Evolutionary conservation across 2,797 vertebrate species (phyloP), one percentile per base, ranked within the genome.

Genomic region (Luscinia megarhynchos): DNA sequence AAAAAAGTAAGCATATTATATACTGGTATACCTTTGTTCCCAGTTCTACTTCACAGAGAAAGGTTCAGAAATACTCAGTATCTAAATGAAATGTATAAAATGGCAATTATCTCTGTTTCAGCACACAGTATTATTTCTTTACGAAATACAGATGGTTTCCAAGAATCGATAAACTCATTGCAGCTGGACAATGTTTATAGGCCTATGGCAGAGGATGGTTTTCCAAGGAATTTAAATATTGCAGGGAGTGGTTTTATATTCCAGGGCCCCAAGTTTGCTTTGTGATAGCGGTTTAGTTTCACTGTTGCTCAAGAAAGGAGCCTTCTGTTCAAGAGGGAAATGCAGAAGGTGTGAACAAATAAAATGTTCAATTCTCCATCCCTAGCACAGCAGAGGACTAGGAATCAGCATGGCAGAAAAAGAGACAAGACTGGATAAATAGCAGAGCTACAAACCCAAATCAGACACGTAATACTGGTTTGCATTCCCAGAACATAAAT

Each of bases 211-310:
- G 81, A 81, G 50, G 89, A 93, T 85, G 78, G 90, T 87, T 94
- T 97, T 83, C 90, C 89, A 91, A 95, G 79, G 92, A 95, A 95
- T 96, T 95, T 85, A 87, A 93, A 87, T 97, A 94, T 87, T 59
- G 90, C 91, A 85, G 87, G 87, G 87, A 95, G 76, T 2, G 62
- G 93, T 91, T 93, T 95, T 85, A 85, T 95, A 85, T 89, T 92
- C 34, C 93, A 84, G 92, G 92, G 91, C 69, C 84, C 51, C 69
- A 77, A 82, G 94, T 95, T 92, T 95, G 92, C 79, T 92, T 93
- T 95, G 87, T 94, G 92, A 94, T 94, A 95, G 66, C 0, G 1
- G 48, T 77, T 87, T 73, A 58, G 76, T 93, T 89, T 78, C 87
- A 66, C 68, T 63, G 55, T 21, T 78, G 54, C 89, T 89, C 66